Conservation (phyloP, 2,888 invertebrate genomes). For the Myopa tessellatipennis region DNA sequence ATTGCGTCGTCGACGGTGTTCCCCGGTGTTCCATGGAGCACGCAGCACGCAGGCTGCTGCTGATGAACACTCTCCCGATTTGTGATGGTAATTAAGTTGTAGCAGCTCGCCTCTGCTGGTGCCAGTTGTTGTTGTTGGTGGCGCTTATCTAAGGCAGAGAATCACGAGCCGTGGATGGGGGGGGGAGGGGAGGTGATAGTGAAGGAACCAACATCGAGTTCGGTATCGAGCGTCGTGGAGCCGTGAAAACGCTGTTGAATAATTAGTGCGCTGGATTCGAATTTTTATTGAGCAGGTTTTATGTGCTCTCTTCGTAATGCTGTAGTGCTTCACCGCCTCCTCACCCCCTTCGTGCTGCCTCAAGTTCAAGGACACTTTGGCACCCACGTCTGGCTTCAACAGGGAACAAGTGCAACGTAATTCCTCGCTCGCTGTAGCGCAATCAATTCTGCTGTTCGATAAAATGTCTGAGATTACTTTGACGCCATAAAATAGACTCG, state of each 20-base stretch:
- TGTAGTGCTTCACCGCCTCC: not conserved
- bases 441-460: not conserved
- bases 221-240: not conserved
- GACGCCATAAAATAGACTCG: too few species aligned
- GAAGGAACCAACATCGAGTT: too few species aligned
- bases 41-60: slow-evolving; percentile 1
- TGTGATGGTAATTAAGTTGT: slow-evolving; percentile 41
- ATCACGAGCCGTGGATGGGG: not conserved
- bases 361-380: slow-evolving; percentile 28
- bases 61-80: slow-evolving; percentile 21
- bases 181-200: too few species aligned
- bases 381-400: not conserved
- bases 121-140: slow-evolving; percentile 14
- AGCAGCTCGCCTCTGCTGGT: slow-evolving; percentile 8
- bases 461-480: too few species aligned
- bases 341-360: too few species aligned
- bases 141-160: not conserved
- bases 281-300: slow-evolving; percentile 15
- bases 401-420: not conserved
- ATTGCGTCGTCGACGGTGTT: slow-evolving; percentile 22
- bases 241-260: slow-evolving; percentile 5
- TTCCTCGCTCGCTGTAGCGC: not conserved
- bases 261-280: slow-evolving; percentile 26
- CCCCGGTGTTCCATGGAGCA: slow-evolving; percentile 22
- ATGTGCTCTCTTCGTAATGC: not conserved